A percentile compares a stretch with the other conserved stretches of the same genome.
These are phyloP conservation scores for Ochropleura plecta DNA, from an alignment of 2,888 invertebrate species.

Conservation along the genomic window DNA sequence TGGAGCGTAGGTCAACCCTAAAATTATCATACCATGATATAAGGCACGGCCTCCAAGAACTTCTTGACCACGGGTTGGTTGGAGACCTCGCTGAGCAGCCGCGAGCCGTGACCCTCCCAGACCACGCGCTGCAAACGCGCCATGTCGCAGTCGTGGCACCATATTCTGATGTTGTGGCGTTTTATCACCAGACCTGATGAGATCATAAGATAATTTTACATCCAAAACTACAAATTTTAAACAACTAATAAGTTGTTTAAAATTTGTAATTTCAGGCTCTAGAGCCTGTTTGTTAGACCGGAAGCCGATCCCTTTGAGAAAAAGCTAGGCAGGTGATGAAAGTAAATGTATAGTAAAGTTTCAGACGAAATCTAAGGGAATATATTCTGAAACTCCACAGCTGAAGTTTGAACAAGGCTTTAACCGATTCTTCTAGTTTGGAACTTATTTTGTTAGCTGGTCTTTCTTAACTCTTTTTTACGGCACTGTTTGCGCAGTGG, in stretches of 20 bases:
- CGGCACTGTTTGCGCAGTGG: no score
- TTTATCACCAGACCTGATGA: constrained; percentile 93
- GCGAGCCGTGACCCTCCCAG: constrained; percentile 97
- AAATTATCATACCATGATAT: constrained; percentile 94
- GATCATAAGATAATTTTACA: background rate
- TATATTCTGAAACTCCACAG: background rate
- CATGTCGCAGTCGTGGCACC: constrained; percentile 98
- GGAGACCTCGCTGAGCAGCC: constrained; percentile 95
- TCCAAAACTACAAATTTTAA: background rate
- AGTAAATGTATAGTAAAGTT: background rate
- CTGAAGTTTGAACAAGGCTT: background rate
- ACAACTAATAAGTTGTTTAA: no score
- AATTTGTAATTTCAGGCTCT: no score
- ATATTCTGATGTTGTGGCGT: constrained; percentile 97
- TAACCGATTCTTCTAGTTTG: background rate
- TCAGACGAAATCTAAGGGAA: background rate
- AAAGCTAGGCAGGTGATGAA: background rate
- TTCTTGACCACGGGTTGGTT: constrained; percentile 95
- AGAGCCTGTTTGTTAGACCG: background rate
- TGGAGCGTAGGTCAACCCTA: background rate
- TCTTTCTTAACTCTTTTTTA: background rate
- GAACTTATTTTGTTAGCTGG: background rate
- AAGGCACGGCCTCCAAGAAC: constrained; percentile 98
- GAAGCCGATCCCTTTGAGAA: background rate
- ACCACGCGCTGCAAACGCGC: constrained; percentile 96